Percentiles rank a stretch among this genome's conserved stretches.
Evolutionary conservation across 2,888 invertebrate species (phyloP).

Genomic region (Ditula angustiorana): DNA sequence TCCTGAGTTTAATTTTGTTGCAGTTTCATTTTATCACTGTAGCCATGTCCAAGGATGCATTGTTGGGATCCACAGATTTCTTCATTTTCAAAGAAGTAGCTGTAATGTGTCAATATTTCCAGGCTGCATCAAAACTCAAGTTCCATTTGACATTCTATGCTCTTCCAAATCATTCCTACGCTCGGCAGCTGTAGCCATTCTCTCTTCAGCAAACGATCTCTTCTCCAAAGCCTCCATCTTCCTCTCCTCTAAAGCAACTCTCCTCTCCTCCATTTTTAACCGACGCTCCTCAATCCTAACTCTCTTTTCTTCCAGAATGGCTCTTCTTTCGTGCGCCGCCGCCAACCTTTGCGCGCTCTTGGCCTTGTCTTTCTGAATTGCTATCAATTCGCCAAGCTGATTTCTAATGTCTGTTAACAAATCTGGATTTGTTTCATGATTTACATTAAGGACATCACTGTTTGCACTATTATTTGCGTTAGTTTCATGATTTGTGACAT

Average conservation of each 20-base stretch:
- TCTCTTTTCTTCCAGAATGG: constrained; percentile 25
- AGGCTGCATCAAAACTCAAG: not conserved
- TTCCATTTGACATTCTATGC: not conserved
- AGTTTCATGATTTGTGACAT: not conserved
- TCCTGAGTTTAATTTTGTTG: too few species aligned
- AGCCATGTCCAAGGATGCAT: too few species aligned
- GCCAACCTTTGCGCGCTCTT: constrained; percentile 16
- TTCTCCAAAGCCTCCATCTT: constrained; percentile 23
- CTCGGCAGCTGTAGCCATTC: constrained; percentile 27
- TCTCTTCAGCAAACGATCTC: constrained; percentile 19
- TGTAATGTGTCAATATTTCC: not conserved
- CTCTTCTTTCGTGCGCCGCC: constrained; percentile 26
- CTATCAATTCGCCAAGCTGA: constrained; percentile 11
- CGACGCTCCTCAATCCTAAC: constrained; percentile 28
- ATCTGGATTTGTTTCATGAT: not conserved
- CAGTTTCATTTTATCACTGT: too few species aligned
- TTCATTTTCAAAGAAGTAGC: too few species aligned
- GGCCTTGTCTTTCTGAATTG: constrained; percentile 17
- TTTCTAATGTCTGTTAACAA: constrained; percentile 16
- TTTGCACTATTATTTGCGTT: not conserved
- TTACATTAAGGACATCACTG: too few species aligned
- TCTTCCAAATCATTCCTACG: constrained; percentile 21
- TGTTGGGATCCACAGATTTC: not conserved
- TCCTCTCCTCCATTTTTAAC: constrained; percentile 27
- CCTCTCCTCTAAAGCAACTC: constrained; percentile 19